Conservation (phyloP, 2,888 invertebrate species). For the Notocelia uddmanniana region DNA sequence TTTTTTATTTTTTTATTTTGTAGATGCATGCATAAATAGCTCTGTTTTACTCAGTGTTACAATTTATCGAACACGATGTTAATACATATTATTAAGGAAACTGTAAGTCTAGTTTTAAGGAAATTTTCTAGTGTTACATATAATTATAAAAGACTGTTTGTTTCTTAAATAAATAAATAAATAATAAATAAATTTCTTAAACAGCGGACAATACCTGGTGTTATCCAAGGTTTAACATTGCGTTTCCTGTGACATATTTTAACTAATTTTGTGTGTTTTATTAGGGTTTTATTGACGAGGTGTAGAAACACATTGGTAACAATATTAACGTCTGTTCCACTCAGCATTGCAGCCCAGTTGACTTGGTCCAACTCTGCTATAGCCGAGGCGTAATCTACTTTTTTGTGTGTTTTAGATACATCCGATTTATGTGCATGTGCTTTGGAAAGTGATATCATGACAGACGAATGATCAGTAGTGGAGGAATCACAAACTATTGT, state of each 20-base stretch:
- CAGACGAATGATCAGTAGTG: conserved; percentile 8
- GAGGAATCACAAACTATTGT: conserved; percentile 11
- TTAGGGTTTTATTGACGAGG: conserved; percentile 1
- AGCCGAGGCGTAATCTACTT: neutral
- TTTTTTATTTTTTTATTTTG: too few species aligned
- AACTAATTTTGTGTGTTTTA: neutral
- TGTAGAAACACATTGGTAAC: conserved; percentile 6
- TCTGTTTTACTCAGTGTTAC: too few species aligned
- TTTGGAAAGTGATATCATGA: neutral
- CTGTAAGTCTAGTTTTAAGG: too few species aligned
- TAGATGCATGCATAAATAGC: too few species aligned
- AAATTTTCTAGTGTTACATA: too few species aligned
- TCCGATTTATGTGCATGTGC: neutral
- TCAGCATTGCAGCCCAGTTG: neutral
- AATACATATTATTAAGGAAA: too few species aligned
- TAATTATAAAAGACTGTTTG: too few species aligned
- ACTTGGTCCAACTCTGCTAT: conserved; percentile 4
- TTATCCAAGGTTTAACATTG: conserved; percentile 10
- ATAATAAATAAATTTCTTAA: too few species aligned
- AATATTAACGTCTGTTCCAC: neutral
- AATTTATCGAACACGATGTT: too few species aligned
- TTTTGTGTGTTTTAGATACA: neutral
- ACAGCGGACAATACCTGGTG: conserved; percentile 14
- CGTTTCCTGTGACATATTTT: conserved; percentile 3
- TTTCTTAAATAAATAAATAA: too few species aligned